A percentile compares a stretch with the other conserved stretches of the same genome.
Evolutionary conservation across 1,140 invertebrate genomes (phyloP).

Genomic region (Caenorhabditis tropicalis): DNA sequence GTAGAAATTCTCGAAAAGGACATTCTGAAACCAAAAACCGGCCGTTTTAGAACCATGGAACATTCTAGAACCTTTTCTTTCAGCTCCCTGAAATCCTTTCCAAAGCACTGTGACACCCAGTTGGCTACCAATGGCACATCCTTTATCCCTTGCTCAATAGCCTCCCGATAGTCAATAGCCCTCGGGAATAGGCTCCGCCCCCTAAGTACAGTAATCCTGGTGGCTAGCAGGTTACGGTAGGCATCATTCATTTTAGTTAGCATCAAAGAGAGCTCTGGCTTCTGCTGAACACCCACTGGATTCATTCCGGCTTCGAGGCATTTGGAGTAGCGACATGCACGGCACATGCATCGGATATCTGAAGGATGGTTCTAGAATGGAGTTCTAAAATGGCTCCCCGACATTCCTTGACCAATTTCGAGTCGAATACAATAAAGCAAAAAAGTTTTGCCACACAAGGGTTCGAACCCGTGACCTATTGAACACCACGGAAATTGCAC

Average conservation of each 20-base stretch:
- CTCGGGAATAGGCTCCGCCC: background rate
- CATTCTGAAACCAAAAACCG: background rate
- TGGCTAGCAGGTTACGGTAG: background rate
- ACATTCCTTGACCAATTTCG: too few relatives aligned
- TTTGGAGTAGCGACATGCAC: background rate
- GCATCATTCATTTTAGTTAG: background rate
- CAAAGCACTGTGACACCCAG: background rate
- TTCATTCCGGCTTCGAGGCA: background rate
- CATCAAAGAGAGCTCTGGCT: background rate
- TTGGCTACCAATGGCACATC: background rate
- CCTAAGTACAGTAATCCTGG: background rate
- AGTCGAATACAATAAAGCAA: too few relatives aligned
- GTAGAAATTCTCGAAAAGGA: background rate
- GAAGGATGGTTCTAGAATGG: background rate
- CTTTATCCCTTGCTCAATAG: background rate
- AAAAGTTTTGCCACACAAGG: too few relatives aligned
- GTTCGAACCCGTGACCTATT: too few relatives aligned
- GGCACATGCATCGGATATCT: slow-evolving; percentile 11
- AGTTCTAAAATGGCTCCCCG: background rate
- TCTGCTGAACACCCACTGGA: background rate
- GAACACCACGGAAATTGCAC: too few relatives aligned
- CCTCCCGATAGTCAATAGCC: background rate
- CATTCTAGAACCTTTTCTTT: too few relatives aligned
- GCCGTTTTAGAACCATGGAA: background rate
- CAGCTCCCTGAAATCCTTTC: background rate